These are phyloP conservation scores for Pseudococcus viburni DNA, from an alignment of 2,888 invertebrate species.

Conservation along the genomic window DNA sequence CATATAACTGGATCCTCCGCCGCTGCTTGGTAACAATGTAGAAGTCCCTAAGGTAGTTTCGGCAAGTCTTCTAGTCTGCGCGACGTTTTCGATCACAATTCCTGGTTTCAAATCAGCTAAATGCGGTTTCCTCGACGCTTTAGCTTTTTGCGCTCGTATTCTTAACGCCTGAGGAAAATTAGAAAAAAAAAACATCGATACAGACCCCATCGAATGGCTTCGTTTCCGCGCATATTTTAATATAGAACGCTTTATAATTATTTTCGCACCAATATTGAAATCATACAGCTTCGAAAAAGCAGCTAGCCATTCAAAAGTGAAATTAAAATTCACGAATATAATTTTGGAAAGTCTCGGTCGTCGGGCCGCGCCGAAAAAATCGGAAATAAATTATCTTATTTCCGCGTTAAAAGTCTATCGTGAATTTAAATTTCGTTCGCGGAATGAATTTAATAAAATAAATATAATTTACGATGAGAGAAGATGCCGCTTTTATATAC, in stretches of 20 bases:
- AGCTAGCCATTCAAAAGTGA: not conserved
- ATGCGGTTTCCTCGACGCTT: conserved; percentile 85
- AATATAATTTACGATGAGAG: conserved; percentile 4
- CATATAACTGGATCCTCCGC: conserved; percentile 69
- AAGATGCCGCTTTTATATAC: not conserved
- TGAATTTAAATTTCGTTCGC: conserved; percentile 1
- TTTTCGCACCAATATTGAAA: conserved; percentile 22
- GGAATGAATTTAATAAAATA: conserved; percentile 26
- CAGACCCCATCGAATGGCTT: not conserved
- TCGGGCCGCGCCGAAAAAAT: not conserved
- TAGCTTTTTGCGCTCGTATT: conserved; percentile 85
- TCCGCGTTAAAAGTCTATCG: conserved; percentile 28
- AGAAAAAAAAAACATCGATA: conserved; percentile 31
- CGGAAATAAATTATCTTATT: conserved; percentile 19
- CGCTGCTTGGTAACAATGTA: conserved; percentile 75
- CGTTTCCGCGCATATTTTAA: not conserved
- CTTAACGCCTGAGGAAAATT: conserved; percentile 80
- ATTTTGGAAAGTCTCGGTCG: not conserved
- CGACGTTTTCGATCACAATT: conserved; percentile 91
- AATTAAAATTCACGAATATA: conserved; percentile 20
- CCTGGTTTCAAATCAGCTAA: conserved; percentile 81
- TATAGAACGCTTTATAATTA: not conserved
- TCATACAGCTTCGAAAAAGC: not conserved
- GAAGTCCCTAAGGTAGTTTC: conserved; percentile 76
- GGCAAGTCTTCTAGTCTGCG: conserved; percentile 83